phyloP scores from a whole-genome alignment of 2,888 invertebrate genomes.

The Achlya flavicornis region DNA sequence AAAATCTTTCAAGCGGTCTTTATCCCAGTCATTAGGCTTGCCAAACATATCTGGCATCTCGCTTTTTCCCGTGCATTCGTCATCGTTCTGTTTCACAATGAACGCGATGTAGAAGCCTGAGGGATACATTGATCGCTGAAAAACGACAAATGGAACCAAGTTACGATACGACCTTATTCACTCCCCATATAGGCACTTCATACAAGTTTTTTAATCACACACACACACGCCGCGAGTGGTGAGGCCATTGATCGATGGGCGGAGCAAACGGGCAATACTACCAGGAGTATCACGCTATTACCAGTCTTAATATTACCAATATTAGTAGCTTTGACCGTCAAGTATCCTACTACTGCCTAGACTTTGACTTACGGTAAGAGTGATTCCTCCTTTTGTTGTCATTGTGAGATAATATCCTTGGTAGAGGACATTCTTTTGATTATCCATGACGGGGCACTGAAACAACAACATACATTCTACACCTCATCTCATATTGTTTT shows the following conservation, averaged over 20 bases:
- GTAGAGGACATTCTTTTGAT: constrained; percentile 88
- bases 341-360: too few relatives aligned
- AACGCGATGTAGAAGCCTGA: constrained; percentile 42
- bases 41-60: constrained; percentile 19
- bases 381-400: constrained; percentile 90
- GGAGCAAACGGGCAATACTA: too few relatives aligned
- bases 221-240: too few relatives aligned
- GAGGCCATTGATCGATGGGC: too few relatives aligned
- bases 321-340: too few relatives aligned
- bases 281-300: too few relatives aligned
- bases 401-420: constrained; percentile 91
- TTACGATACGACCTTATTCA: too few relatives aligned
- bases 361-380: constrained; percentile 85
- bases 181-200: too few relatives aligned
- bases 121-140: constrained; percentile 41
- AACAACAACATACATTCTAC: constrained; percentile 35
- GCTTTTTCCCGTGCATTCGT: constrained; percentile 32
- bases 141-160: neutral
- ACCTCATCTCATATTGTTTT: too few relatives aligned
- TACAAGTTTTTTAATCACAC: too few relatives aligned
- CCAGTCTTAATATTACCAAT: too few relatives aligned
- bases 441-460: constrained; percentile 93
- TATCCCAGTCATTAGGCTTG: neutral
- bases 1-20: constrained; percentile 14
- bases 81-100: constrained; percentile 38